Base-by-base conservation (phyloP, 2,113 vertebrate species). In the Sapajus apella region DNA sequence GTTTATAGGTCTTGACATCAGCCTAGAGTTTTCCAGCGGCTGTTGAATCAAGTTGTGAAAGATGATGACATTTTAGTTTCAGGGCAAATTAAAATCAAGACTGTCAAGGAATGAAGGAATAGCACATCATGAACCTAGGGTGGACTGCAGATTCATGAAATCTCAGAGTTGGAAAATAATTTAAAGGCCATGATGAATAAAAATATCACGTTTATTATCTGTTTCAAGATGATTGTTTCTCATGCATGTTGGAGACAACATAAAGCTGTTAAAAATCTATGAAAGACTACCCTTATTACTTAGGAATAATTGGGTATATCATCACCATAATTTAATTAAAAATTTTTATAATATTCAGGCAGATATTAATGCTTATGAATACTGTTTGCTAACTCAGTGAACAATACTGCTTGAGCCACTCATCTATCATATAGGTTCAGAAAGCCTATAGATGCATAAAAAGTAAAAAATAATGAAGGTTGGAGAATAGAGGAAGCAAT, bases 41-140 rank as follows among this genome's bases (percentile, higher is more conserved):
- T 90, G 11, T 21, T 86, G 91, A 93, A 90, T 94, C 72, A 68
- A 58, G 17, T 92, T 77, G 50, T 50, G 35, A 82, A 95, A 93
- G 4, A 23, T 83, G 70, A 92, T 76, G 81, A 21, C n/a, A 16
- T n/a, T 70, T 40, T 55, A 35, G 9, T 61, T n/a, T 96, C 64
- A 87, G 21, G 43, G 80, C 4, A 96, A 55, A 72, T 96, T 85
- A 72, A 87, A 73, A 80, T 52, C 8, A 77, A 83, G 10, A 73
- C 5, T 50, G 7, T 40, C 55, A 88, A 85, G 47, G 30, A 75
- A 70, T 91, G 95, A 80, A 75, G 32, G 55, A 50, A 88, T 94
- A 87, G 9, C 8, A 25, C 7, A 32, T 75, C 7, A 47, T 58
- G 2, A 6, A 87, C 25, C 47, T 81, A 52, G 70, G 2, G 55